Percentiles rank a stretch among this genome's conserved stretches.
Evolutionary conservation across 2,797 vertebrate species (phyloP).

Genomic region (Pitangus sulphuratus): DNA sequence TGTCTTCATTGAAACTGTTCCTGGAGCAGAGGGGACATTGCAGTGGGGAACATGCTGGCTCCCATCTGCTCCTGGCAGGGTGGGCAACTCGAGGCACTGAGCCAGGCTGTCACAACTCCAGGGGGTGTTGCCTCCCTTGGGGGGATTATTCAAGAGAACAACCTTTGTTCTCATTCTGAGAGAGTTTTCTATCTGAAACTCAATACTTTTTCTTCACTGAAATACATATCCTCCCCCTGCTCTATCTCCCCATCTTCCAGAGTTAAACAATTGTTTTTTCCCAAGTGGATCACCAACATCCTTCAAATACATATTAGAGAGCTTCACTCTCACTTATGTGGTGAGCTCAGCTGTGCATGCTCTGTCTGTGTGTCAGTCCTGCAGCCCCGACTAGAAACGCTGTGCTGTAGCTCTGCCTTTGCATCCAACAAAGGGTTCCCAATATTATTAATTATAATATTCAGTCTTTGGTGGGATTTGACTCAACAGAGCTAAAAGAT

Average conservation of each 20-base stretch:
- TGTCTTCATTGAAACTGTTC: not conserved
- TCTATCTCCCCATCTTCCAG: not conserved
- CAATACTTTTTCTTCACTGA: not conserved
- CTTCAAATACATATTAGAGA: not conserved
- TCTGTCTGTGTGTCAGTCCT: not conserved
- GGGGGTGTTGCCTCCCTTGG: rapidly evolving
- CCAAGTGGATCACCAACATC: not conserved
- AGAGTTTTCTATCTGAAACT: not conserved
- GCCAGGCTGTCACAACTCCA: not conserved
- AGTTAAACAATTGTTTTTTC: not conserved
- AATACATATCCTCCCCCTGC: rapidly evolving
- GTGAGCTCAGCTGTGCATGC: not conserved
- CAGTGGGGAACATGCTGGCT: not conserved
- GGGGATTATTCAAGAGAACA: not conserved
- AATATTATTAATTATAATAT: not conserved
- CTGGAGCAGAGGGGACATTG: not conserved
- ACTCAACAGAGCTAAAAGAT: not conserved
- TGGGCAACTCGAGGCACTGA: rapidly evolving
- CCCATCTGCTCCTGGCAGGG: rapidly evolving
- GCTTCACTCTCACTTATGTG: not conserved
- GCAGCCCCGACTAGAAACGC: not conserved
- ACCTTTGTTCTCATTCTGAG: not conserved
- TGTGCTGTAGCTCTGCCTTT: not conserved
- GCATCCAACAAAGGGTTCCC: not conserved
- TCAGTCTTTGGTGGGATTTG: not conserved